Conservation (phyloP, 2,888 invertebrate genomes). For the Drosophila melanocephala region DNA sequence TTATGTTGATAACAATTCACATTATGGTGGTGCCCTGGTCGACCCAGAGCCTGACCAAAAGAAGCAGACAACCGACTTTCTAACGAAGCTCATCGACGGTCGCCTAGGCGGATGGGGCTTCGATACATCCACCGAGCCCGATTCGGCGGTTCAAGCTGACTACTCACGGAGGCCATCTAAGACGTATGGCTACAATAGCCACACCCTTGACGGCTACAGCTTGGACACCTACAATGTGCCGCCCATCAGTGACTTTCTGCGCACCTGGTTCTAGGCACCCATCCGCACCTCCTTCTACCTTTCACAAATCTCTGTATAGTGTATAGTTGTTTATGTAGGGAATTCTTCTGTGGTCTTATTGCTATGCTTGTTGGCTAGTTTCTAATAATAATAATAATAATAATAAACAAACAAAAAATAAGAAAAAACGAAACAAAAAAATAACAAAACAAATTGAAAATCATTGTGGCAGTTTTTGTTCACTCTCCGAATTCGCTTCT, state of each 20-base stretch:
- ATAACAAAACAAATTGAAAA: conserved; percentile 60
- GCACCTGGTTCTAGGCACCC: conserved; percentile 61
- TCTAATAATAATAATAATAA: conserved; percentile 25
- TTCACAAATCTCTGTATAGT: conserved; percentile 13
- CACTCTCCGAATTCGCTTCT: conserved; percentile 50
- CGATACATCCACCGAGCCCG: conserved; percentile 55
- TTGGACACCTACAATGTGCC: conserved; percentile 65
- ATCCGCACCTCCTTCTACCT: neutral
- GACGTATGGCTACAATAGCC: conserved; percentile 70
- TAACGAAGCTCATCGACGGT: conserved; percentile 75
- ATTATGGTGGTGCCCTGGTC: conserved; percentile 70
- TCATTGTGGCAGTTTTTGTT: conserved; percentile 39
- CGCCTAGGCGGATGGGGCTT: conserved; percentile 75
- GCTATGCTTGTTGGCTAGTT: conserved; percentile 39
- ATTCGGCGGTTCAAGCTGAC: conserved; percentile 52
- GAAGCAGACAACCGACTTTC: conserved; percentile 75
- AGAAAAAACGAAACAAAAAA: conserved; percentile 24
- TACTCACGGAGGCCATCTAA: conserved; percentile 56
- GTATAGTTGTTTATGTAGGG: conserved; percentile 8
- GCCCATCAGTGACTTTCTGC: conserved; percentile 65
- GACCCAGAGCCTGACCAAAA: conserved; percentile 75
- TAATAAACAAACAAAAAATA: conserved; percentile 13
- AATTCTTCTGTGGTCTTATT: conserved; percentile 14
- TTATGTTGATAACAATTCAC: conserved; percentile 68
- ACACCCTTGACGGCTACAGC: conserved; percentile 63